phyloP scores from a whole-genome alignment of 1,140 invertebrate species.

The Aphis craccivora region DNA sequence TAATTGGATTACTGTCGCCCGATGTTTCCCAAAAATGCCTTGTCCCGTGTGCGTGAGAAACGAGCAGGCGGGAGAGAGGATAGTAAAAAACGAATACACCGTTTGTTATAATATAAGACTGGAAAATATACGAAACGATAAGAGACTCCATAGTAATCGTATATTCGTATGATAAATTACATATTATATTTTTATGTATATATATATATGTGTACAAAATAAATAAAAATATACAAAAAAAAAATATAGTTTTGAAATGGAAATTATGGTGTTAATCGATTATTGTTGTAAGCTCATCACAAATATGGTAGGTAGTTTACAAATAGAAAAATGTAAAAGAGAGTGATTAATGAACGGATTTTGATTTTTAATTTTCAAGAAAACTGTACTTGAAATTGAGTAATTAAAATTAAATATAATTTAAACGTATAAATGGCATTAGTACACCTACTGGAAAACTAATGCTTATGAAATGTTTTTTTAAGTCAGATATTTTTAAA shows the following conservation, averaged over 20 bases:
- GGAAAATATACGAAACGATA: neutral
- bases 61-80: neutral
- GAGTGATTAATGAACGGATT: neutral
- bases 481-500: neutral
- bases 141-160: neutral
- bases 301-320: neutral
- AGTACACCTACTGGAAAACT: neutral
- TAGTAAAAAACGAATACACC: neutral
- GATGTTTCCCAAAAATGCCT: constrained; percentile 43
- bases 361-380: neutral
- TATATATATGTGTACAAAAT: no score
- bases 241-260: neutral
- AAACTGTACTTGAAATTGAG: neutral
- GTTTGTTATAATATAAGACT: neutral
- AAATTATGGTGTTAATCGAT: neutral
- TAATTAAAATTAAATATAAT: constrained; percentile 14
- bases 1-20: constrained; percentile 56
- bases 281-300: neutral
- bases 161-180: no score
- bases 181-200: neutral
- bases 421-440: neutral
- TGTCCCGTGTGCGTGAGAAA: neutral
- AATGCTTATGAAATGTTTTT: neutral
- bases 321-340: neutral
- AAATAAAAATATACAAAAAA: neutral